A percentile compares a stretch with the other conserved stretches of the same genome.
phyloP scores from a whole-genome alignment of 2,888 invertebrate genomes.

The Caenorhabditis sp. region DNA sequence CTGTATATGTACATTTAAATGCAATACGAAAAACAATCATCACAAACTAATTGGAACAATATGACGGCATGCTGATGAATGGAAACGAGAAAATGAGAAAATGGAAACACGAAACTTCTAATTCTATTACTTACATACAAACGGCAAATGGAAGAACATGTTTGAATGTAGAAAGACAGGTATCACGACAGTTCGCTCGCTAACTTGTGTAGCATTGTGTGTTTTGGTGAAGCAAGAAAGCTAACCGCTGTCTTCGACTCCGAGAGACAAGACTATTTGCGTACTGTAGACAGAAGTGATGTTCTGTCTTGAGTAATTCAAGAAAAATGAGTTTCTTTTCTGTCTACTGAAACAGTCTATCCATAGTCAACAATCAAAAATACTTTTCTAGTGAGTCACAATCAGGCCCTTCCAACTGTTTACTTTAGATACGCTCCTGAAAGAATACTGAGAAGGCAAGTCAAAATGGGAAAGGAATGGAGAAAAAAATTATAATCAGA shows the following conservation, averaged over 20 bases:
- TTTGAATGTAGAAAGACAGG: conserved; percentile 11
- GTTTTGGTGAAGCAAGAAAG: conserved; percentile 33
- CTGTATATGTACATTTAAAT: conserved; percentile 25
- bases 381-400: conserved; percentile 4
- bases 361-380: neutral
- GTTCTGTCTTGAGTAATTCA: neutral
- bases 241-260: no score
- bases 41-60: conserved; percentile 58
- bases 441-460: neutral
- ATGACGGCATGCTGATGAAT: neutral
- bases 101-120: conserved; percentile 10
- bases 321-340: no score
- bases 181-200: conserved; percentile 21
- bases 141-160: conserved; percentile 12
- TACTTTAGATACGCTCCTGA: conserved; percentile 1
- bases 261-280: conserved; percentile 23
- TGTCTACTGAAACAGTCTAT: no score
- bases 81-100: neutral
- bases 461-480: no score
- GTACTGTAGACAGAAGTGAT: conserved; percentile 17
- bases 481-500: neutral
- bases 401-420: neutral
- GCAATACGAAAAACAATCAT: conserved; percentile 44
- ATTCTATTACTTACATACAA: conserved; percentile 8
- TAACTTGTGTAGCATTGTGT: conserved; percentile 33